These are phyloP conservation scores for Brachypteracias leptosomus DNA, from an alignment of 2,113 vertebrate species.

Conservation along the genomic window DNA sequence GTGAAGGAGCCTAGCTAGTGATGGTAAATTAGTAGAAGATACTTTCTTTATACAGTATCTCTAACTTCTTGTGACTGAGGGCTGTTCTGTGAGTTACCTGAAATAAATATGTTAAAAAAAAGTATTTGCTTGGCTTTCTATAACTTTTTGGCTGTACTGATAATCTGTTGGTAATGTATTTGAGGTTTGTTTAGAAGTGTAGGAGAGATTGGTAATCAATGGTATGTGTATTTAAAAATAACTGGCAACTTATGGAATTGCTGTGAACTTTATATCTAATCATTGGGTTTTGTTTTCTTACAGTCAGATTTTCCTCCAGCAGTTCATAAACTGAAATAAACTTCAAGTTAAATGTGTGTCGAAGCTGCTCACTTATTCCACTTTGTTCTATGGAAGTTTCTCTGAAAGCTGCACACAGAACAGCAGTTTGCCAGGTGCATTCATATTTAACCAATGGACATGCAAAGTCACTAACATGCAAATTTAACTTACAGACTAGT, in stretches of 20 bases:
- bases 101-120: neutral
- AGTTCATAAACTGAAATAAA: neutral
- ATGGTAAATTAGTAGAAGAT: neutral
- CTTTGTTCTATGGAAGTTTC: neutral
- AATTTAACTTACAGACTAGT: neutral
- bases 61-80: rapidly evolving
- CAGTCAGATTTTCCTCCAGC: neutral
- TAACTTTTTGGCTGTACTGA: neutral
- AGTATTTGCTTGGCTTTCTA: neutral
- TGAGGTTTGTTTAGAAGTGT: neutral
- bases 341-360: neutral
- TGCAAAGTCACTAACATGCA: neutral
- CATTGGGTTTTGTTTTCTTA: neutral
- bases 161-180: neutral
- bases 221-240: neutral
- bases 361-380: neutral
- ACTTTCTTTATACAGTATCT: neutral
- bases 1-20: neutral
- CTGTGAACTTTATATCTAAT: neutral
- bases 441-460: neutral
- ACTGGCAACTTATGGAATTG: neutral
- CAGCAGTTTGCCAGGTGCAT: neutral
- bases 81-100: neutral
- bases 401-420: neutral
- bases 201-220: neutral